phyloP scores from a whole-genome alignment of 2,797 vertebrate species.

The Lagorchestes hirsutus region DNA sequence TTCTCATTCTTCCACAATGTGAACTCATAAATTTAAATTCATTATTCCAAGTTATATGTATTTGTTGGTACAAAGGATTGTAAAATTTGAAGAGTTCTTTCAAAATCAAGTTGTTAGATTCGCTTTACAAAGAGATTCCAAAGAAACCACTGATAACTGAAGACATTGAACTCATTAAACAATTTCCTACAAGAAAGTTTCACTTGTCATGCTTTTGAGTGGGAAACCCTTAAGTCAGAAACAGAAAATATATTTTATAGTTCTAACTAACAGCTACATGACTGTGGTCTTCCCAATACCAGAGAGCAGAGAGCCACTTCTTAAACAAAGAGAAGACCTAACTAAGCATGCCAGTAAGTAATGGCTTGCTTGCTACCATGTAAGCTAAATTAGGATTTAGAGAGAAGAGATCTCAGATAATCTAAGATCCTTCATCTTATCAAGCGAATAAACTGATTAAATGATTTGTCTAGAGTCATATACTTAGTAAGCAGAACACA shows the following conservation, averaged over 20 bases:
- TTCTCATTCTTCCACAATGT: neutral
- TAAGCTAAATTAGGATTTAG: conserved; percentile 28
- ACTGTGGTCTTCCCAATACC: conserved; percentile 9
- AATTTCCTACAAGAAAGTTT: neutral
- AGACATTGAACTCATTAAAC: neutral
- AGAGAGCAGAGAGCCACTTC: conserved; percentile 1
- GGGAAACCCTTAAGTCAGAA: neutral
- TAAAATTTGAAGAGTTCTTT: neutral
- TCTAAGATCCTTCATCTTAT: neutral
- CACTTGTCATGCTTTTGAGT: neutral
- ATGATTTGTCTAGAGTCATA: neutral
- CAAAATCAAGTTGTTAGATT: neutral
- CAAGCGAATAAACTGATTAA: neutral
- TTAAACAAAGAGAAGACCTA: conserved; percentile 17
- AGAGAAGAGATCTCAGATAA: neutral
- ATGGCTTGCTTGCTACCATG: neutral
- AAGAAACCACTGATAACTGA: neutral
- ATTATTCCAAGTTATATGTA: neutral
- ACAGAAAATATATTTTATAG: neutral
- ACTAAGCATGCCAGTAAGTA: neutral
- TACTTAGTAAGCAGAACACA: neutral
- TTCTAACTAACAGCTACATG: neutral
- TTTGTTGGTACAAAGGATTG: neutral
- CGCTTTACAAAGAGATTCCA: neutral
- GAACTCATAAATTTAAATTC: neutral